These are phyloP conservation scores for Andricus curvator DNA, from an alignment of 2,888 invertebrate genomes.

Conservation along the genomic window DNA sequence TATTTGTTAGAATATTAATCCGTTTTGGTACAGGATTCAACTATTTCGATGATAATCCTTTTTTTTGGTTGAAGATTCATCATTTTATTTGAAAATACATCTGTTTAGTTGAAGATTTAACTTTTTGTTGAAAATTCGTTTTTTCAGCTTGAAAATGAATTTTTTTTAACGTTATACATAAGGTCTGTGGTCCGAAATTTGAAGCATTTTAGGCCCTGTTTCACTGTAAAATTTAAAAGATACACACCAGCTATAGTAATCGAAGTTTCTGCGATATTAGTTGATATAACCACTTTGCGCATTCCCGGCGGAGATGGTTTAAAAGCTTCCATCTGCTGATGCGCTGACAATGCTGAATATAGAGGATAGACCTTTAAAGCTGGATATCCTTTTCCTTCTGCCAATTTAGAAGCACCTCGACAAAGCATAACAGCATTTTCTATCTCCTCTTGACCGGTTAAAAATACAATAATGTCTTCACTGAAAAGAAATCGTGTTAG, in stretches of 20 bases:
- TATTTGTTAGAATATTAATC: too few relatives aligned
- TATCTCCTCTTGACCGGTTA: constrained; percentile 98
- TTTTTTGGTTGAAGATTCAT: too few relatives aligned
- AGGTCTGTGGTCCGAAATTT: too few relatives aligned
- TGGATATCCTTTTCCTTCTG: constrained; percentile 81
- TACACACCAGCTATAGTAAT: constrained; percentile 90
- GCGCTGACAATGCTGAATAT: constrained; percentile 93
- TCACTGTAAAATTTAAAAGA: not conserved
- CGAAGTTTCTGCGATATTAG: constrained; percentile 99
- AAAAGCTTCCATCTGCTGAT: constrained; percentile 94
- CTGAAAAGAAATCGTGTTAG: constrained; percentile 80
- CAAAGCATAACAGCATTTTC: constrained; percentile 90
- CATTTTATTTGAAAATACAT: too few relatives aligned
- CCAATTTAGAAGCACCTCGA: constrained; percentile 85
- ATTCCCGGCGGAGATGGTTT: constrained; percentile 85
- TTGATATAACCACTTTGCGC: constrained; percentile 95
- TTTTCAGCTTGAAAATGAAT: too few relatives aligned
- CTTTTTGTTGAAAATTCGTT: too few relatives aligned
- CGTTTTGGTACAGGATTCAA: too few relatives aligned
- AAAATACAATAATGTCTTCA: constrained; percentile 94
- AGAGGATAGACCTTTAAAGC: constrained; percentile 90
- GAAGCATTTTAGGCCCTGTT: too few relatives aligned
- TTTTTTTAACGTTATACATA: too few relatives aligned
- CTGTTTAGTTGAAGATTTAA: too few relatives aligned
- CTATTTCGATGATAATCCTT: too few relatives aligned